These are phyloP conservation scores for Notarius lentiginosus DNA, from an alignment of 2,113 vertebrate species.

Conservation along the genomic window DNA sequence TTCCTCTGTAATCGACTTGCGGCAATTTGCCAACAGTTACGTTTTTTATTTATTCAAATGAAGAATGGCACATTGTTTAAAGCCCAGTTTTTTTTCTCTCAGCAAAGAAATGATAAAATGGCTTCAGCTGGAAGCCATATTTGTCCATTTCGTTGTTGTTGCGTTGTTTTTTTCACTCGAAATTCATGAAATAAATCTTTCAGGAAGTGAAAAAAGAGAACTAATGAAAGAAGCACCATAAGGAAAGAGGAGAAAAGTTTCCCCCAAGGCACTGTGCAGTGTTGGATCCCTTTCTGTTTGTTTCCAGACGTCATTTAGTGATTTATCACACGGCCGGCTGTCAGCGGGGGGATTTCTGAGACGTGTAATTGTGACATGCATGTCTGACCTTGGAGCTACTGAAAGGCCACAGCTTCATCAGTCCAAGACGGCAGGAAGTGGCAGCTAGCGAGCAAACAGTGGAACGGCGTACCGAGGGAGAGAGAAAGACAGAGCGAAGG, in stretches of 20 bases:
- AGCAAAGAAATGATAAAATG: not conserved
- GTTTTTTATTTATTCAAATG: not conserved
- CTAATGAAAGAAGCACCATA: not conserved
- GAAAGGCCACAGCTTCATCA: constrained; percentile 56
- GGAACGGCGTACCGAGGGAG: constrained; percentile 37
- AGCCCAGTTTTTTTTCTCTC: not conserved
- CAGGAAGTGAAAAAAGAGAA: not conserved
- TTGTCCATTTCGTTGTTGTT: not conserved
- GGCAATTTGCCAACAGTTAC: not conserved
- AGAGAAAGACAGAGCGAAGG: constrained; percentile 19
- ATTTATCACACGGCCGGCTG: constrained; percentile 39
- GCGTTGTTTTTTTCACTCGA: not conserved
- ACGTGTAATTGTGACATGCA: constrained; percentile 62
- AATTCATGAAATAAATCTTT: not conserved
- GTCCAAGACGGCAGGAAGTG: constrained; percentile 35
- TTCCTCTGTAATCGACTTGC: not conserved
- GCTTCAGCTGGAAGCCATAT: not conserved
- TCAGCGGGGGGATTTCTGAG: constrained; percentile 54
- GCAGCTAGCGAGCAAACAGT: constrained; percentile 44
- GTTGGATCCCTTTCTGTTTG: constrained; percentile 34
- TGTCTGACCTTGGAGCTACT: constrained; percentile 67
- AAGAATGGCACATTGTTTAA: not conserved
- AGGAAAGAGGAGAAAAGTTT: not conserved
- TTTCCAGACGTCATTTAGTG: constrained; percentile 63
- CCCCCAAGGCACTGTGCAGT: not conserved